A percentile compares a stretch with the other conserved stretches of the same genome.
These are phyloP conservation scores for Pionites leucogaster DNA, from an alignment of 2,113 vertebrate genomes.

Conservation along the genomic window DNA sequence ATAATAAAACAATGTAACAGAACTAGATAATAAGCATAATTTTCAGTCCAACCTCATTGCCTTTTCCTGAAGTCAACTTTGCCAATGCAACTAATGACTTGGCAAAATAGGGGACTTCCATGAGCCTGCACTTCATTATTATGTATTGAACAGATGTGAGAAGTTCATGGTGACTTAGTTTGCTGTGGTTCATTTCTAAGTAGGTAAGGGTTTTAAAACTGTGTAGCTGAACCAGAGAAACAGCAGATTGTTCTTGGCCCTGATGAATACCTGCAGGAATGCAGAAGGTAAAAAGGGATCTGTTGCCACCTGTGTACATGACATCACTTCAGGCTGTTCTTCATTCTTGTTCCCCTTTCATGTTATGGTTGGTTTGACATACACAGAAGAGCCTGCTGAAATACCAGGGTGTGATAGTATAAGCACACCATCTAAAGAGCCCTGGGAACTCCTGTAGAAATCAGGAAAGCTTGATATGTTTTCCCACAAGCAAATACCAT, in stretches of 20 bases:
- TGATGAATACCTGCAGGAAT: not conserved
- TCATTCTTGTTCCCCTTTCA: slow-evolving; percentile 26
- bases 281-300: not conserved
- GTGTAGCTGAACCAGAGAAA: not conserved
- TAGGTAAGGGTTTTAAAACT: not conserved
- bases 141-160: not conserved
- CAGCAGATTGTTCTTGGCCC: not conserved
- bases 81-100: slow-evolving; percentile 17
- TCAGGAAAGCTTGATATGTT: not conserved
- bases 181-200: not conserved
- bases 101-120: slow-evolving; percentile 9
- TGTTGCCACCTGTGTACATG: not conserved
- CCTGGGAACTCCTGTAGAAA: not conserved
- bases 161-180: not conserved
- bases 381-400: not conserved
- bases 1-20: not conserved
- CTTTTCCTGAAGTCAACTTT: not conserved
- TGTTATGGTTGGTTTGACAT: not conserved
- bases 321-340: slow-evolving; percentile 24
- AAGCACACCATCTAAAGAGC: not conserved
- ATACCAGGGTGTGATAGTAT: not conserved
- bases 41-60: not conserved
- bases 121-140: not conserved
- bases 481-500: not conserved
- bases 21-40: not conserved